Base-by-base conservation (phyloP, 1,140 invertebrate species). In the Antheraea pernyi region DNA sequence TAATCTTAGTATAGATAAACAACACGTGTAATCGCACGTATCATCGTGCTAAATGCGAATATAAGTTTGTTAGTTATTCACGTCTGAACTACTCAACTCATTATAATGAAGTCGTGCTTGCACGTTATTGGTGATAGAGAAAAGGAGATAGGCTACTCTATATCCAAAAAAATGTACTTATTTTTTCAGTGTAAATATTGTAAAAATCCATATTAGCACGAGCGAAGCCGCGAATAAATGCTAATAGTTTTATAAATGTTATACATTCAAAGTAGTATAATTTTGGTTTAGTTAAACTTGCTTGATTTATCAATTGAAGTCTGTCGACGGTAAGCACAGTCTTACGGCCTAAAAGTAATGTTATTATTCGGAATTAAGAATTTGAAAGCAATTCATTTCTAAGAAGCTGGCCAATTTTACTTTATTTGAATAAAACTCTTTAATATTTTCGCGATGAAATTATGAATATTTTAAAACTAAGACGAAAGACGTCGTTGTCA, bases 281-380 rank as follows among this genome's bases (percentile, higher is more conserved):
- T 53, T 53, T 53, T 53, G 7, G 10, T 53, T 53, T 16, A 53
- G 13, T 53, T 53, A 53, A 53, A 16, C 11, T 16, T 13, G 16
- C 13, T 53, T 16, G 16, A 10, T 53, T 53, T 53, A 53, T 53
- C 46, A 5, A 1, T 53, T 6, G 11, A 53, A 53, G 46, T 3
- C 46, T 6, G 16, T 53, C 46, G 16, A 53, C 1, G 5, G 6
- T 53, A n/a, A 53, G 46, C 46, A 13, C 46, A 53, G 46, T 53
- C 46, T 53, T 53, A 13, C 16, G 22, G 30, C 22, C 61, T 7
- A n/a, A 63, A 63, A 63, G 59, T 85, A 84, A 86, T 82, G 78
- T 86, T 87, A 82, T 87, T 87, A 85, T 86, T 82, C 79, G 8
- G 80, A 85, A 80, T 85, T 85, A 77, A 75, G 78, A 78, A 80